These are phyloP conservation scores for Myrmecobius fasciatus DNA, from an alignment of 2,113 vertebrate genomes.

Conservation along the genomic window DNA sequence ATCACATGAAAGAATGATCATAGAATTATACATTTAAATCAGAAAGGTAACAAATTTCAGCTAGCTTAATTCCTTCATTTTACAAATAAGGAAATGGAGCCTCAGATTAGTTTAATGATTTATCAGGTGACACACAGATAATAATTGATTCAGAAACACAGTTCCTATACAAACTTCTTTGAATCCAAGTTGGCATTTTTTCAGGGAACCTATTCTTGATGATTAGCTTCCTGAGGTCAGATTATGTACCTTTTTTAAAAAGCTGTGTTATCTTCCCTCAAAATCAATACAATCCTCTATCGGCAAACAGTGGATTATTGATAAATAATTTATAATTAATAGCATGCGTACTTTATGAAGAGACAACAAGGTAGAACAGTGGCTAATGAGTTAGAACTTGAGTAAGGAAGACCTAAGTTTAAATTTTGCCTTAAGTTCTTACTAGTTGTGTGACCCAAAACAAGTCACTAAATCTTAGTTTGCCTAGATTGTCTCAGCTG, in stretches of 20 bases:
- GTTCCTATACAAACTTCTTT: background rate
- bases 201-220: background rate
- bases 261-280: background rate
- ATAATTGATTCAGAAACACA: background rate
- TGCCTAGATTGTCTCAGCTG: too few relatives aligned
- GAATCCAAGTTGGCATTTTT: background rate
- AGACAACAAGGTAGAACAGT: background rate
- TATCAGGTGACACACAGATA: background rate
- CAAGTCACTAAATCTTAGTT: too few relatives aligned
- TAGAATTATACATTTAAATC: background rate
- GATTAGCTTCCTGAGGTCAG: background rate
- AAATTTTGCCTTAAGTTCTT: too few relatives aligned
- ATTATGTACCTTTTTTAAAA: background rate
- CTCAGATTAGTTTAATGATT: background rate
- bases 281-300: background rate
- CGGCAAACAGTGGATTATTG: background rate
- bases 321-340: background rate
- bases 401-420: too few relatives aligned
- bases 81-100: background rate
- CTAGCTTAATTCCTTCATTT: background rate
- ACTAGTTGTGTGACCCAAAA: too few relatives aligned
- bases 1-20: background rate
- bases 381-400: too few relatives aligned
- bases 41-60: background rate
- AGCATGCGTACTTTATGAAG: background rate